Evolutionary conservation across 2,888 invertebrate genomes (phyloP), one percentile per base, ranked within the genome.

Genomic region (Phytoseiulus persimilis): DNA sequence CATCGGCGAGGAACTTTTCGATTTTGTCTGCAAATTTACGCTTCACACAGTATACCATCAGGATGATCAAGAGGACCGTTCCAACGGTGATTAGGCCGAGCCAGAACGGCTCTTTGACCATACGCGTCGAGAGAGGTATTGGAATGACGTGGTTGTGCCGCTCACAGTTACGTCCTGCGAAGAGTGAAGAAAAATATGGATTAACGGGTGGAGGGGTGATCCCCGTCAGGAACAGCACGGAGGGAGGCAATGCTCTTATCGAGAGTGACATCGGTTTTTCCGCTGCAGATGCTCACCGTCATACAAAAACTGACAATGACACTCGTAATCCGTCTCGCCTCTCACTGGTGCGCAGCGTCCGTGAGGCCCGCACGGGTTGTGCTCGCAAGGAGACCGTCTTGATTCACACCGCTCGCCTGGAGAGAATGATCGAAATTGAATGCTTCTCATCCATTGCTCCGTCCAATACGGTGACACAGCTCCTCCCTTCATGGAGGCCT

Each of bases 21-120:
- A 96, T 95, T 93, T 96, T 96, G 92, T 96, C 96, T 0, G 96
- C 96, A 92, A 96, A 96, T 93, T 96, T 96, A 90, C 96, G 93
- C 92, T 96, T 96, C 91, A 96, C 95, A 92, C 96, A 96, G 95
- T 96, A 96, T 31, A 96, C 94, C 90, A 96, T 93, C 31, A 96
- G 96, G 91, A 96, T 95, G 91, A 95, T 94, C 90, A 95, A 95
- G 92, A 96, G 94, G 0, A 96, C 96, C 18, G 95, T 94, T 92
- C 95, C 95, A 0, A 97, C 96, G 0, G 96, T 96, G 92, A 97
- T 95, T 83, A 97, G 94, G 0, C 96, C 96, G 84, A 97, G 94
- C 96, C 96, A 96, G 93, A 97, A 96, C 0, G 96, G 96, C 92
- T 96, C 96, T 91, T 96, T 95, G 46, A 96, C 93, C 95, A 97